Conservation (phyloP, 2,113 vertebrate species). For the Cheilinus undulatus region DNA sequence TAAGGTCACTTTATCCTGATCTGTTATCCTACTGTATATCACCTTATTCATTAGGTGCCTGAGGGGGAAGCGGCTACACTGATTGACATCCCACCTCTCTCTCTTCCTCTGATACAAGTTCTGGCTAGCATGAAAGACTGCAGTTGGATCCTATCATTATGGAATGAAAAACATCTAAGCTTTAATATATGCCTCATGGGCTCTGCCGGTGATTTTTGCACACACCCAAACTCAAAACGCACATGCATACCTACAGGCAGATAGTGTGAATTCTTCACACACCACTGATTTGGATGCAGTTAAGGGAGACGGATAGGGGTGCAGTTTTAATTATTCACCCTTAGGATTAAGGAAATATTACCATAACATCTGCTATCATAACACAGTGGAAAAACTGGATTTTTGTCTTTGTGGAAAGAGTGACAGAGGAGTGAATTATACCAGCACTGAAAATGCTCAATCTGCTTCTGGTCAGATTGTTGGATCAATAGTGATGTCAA, state of each 20-base stretch:
- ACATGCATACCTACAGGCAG: slow-evolving; percentile 1
- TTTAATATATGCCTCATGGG: slow-evolving; percentile 74
- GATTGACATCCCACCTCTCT: slow-evolving; percentile 50
- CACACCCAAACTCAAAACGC: slow-evolving; percentile 45
- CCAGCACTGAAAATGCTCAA: slow-evolving; percentile 24
- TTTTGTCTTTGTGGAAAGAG: slow-evolving; percentile 1
- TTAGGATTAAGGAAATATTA: slow-evolving; percentile 41
- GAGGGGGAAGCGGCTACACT: slow-evolving; percentile 28
- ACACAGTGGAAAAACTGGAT: slow-evolving; percentile 29
- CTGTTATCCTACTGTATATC: slow-evolving; percentile 1
- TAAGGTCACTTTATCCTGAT: too few species aligned
- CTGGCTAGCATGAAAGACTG: slow-evolving; percentile 66
- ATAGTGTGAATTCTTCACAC: slow-evolving; percentile 52
- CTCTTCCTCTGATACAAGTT: slow-evolving; percentile 58
- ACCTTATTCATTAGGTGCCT: slow-evolving; percentile 39
- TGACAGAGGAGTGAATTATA: slow-evolving; percentile 14
- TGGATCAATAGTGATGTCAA: slow-evolving; percentile 52
- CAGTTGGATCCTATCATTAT: slow-evolving; percentile 77
- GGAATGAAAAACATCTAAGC: slow-evolving; percentile 78
- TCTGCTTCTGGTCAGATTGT: slow-evolving; percentile 21
- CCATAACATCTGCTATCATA: slow-evolving; percentile 54
- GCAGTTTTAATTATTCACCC: slow-evolving; percentile 48
- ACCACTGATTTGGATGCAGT: slow-evolving; percentile 37
- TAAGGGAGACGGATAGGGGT: slow-evolving; percentile 43
- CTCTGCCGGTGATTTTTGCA: slow-evolving; percentile 51